Conservation (phyloP, 1,140 invertebrate species). For the Wasmannia auropunctata region DNA sequence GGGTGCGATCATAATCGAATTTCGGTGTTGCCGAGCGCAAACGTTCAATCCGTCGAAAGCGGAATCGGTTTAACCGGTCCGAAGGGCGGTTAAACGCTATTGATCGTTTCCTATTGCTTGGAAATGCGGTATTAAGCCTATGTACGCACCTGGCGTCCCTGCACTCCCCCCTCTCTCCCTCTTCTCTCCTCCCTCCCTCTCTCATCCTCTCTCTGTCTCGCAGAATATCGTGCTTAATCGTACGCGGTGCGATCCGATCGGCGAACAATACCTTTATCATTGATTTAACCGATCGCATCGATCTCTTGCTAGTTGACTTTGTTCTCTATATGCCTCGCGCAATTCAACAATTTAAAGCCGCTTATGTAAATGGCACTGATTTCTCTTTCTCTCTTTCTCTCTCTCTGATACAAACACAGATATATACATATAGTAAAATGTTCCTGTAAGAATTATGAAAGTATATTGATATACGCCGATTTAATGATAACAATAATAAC, state of each 20-base stretch:
- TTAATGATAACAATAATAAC: neutral
- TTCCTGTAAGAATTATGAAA: neutral
- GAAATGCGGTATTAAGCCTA: conserved; percentile 58
- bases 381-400: no score
- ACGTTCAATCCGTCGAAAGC: conserved; percentile 51
- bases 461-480: neutral
- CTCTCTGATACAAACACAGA: neutral
- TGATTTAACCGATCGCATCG: conserved; percentile 11
- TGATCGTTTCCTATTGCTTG: conserved; percentile 67
- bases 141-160: conserved; percentile 55
- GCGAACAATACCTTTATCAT: conserved; percentile 39
- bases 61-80: conserved; percentile 59
- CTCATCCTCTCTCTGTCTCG: neutral
- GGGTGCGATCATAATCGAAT: conserved; percentile 60
- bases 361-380: neutral
- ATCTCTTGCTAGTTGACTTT: conserved; percentile 46
- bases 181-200: neutral
- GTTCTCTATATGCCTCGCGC: conserved; percentile 1
- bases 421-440: neutral
- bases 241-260: conserved; percentile 50
- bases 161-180: neutral
- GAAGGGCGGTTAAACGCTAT: conserved; percentile 60
- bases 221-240: conserved; percentile 60
- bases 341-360: conserved; percentile 23
- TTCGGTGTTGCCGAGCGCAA: conserved; percentile 53